Percentiles rank a stretch among this genome's conserved stretches.
These are phyloP conservation scores for Myrmecophaga tridactyla DNA, from an alignment of 2,113 vertebrate genomes.

Conservation along the genomic window DNA sequence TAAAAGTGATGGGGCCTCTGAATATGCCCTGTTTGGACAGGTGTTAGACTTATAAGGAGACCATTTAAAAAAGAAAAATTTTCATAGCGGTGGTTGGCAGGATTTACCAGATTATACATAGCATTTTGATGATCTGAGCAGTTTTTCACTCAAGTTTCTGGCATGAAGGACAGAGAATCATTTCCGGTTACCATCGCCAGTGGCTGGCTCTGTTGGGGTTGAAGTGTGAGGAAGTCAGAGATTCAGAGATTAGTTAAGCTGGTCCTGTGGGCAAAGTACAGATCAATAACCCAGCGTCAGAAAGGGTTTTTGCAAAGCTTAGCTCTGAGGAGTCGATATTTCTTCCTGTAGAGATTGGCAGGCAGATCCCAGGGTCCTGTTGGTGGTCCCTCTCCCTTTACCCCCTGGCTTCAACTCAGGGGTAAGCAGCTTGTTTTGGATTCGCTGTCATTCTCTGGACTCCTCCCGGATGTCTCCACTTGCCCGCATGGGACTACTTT, in stretches of 20 bases:
- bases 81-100: neutral
- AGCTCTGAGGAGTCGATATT: neutral
- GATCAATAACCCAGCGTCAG: neutral
- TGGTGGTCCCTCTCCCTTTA: no score
- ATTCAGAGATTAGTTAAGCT: neutral
- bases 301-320: neutral
- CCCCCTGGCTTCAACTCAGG: neutral
- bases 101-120: neutral
- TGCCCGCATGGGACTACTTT: neutral
- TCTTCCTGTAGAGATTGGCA: neutral
- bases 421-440: neutral
- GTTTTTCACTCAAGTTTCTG: neutral
- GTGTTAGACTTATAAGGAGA: neutral
- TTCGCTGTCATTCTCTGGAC: neutral
- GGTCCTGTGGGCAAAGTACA: neutral
- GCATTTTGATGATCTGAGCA: neutral
- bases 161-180: neutral
- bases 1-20: neutral
- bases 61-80: neutral
- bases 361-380: neutral
- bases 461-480: neutral
- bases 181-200: neutral
- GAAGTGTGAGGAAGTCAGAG: neutral
- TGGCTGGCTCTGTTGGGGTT: neutral
- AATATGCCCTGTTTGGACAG: neutral